Conservation (phyloP, 2,797 vertebrate species). For the Alauda arvensis region DNA sequence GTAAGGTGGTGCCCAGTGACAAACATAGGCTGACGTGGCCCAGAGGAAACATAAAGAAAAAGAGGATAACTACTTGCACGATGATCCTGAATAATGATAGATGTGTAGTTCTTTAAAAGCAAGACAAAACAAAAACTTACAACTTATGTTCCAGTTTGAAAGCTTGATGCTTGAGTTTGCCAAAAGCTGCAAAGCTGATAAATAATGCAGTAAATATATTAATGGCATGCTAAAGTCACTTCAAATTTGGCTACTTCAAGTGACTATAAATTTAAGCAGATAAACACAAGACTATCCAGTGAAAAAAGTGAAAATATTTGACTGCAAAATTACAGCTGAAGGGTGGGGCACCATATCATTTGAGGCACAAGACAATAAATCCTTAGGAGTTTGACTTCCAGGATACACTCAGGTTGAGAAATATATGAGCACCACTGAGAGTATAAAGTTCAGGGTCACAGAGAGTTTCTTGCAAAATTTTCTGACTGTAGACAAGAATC, state of each 20-base stretch:
- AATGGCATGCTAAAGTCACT: background rate
- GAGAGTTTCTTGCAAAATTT: constrained; percentile 26
- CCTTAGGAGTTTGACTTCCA: constrained; percentile 29
- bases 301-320: constrained; percentile 32
- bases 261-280: constrained; percentile 45
- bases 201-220: constrained; percentile 12
- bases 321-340: constrained; percentile 31
- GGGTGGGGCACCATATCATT: constrained; percentile 31
- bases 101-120: background rate
- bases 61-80: background rate
- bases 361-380: constrained; percentile 38
- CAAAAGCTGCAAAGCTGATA: background rate
- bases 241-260: constrained; percentile 3
- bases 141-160: background rate
- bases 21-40: background rate
- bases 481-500: background rate
- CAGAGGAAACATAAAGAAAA: background rate
- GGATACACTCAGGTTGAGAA: constrained; percentile 1
- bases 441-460: constrained; percentile 35
- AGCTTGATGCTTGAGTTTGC: background rate
- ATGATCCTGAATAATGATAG: background rate
- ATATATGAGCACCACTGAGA: background rate
- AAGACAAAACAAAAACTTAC: background rate
- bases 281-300: constrained; percentile 23
- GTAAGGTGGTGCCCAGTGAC: background rate